Percentiles rank a stretch among this genome's conserved stretches.
Conservation (phyloP, 1,140 invertebrate genomes). For the Diuraphis noxia region DNA sequence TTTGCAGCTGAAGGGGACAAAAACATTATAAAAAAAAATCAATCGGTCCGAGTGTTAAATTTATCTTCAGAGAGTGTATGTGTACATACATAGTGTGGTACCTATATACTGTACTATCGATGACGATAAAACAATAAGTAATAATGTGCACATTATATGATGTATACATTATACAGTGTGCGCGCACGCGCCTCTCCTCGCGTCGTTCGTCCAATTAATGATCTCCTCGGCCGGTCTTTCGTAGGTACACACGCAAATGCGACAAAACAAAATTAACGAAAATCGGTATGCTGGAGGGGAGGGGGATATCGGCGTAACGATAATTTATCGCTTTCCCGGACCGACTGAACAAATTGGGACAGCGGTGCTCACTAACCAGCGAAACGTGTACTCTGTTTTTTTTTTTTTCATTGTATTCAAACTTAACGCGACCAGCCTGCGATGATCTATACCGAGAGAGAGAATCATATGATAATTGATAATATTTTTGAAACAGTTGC, state of each 20-base stretch:
- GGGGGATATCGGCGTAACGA: background rate
- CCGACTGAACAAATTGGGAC: background rate
- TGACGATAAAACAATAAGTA: background rate
- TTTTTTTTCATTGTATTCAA: background rate
- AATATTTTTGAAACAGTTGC: background rate
- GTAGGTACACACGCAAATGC: background rate
- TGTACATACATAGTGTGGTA: background rate
- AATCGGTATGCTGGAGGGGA: background rate
- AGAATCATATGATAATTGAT: too few species aligned
- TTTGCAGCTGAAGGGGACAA: background rate
- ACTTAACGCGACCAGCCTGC: background rate
- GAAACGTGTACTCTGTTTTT: background rate
- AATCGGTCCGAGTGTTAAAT: conserved; percentile 25
- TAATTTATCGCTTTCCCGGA: background rate
- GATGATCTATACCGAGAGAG: background rate
- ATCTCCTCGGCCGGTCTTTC: background rate
- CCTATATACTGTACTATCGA: background rate
- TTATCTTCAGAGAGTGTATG: background rate
- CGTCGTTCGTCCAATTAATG: background rate
- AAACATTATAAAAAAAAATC: background rate
- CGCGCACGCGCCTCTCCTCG: background rate
- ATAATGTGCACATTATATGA: background rate
- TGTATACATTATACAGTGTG: background rate
- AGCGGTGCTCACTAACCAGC: background rate
- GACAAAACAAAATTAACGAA: background rate